These are phyloP conservation scores for Sparus aurata DNA, from an alignment of 2,797 vertebrate genomes.

Conservation along the genomic window DNA sequence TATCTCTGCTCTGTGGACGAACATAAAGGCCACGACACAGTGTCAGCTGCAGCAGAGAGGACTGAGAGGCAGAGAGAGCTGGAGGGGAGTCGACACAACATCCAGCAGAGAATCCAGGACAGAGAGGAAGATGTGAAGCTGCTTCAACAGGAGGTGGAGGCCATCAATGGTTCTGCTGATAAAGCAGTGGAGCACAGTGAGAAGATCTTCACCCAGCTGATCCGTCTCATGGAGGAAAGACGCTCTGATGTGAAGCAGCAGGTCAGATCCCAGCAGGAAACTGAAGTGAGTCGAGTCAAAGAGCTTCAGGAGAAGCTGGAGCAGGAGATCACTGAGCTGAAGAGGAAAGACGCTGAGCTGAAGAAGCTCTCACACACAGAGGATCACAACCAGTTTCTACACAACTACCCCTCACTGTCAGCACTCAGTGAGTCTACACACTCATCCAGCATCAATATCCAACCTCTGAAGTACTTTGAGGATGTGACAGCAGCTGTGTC, in stretches of 20 bases:
- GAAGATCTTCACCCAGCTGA: constrained; percentile 35
- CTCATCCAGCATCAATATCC: too few relatives aligned
- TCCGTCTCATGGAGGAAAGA: constrained; percentile 30
- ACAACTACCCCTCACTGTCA: not conserved
- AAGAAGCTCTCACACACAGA: not conserved
- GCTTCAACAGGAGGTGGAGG: constrained; percentile 39
- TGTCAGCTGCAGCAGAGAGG: too few relatives aligned
- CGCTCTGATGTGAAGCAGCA: constrained; percentile 25
- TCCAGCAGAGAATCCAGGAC: too few relatives aligned
- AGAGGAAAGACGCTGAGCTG: not conserved
- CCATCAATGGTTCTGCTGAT: constrained; percentile 32
- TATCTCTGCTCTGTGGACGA: too few relatives aligned
- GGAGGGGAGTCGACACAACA: too few relatives aligned
- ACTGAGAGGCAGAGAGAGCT: too few relatives aligned
- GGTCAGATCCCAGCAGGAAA: not conserved
- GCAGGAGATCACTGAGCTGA: constrained; percentile 25
- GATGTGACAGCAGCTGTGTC: not conserved
- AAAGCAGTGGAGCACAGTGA: constrained; percentile 28
- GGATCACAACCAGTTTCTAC: not conserved
- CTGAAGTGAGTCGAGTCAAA: constrained; percentile 33
- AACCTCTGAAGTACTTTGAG: not conserved
- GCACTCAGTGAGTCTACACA: not conserved
- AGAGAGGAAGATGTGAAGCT: constrained; percentile 4
- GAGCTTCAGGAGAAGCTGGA: constrained; percentile 33
- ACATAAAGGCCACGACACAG: too few relatives aligned